Base-by-base conservation (phyloP, 1,140 invertebrate species). In the Bombus pascuorum region DNA sequence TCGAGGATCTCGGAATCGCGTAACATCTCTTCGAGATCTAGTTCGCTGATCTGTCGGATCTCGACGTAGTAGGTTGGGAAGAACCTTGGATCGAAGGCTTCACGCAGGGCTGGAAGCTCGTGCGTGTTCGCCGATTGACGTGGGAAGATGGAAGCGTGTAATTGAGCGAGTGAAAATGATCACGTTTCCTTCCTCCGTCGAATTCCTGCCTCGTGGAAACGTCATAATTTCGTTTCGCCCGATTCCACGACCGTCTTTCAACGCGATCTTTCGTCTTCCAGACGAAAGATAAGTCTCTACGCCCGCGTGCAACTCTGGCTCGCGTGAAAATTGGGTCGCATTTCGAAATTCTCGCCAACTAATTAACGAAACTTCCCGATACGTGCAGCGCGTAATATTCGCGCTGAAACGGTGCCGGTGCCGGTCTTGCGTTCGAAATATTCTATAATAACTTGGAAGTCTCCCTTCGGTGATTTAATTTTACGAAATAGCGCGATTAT, bases 141-240 rank as follows among this genome's bases (percentile, higher is more conserved):
- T 84, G 82, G 75, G 82, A 84, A 79, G 25, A 34, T 70, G 75
- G 75, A 79, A 84, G 57, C 37, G n/a, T 9, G 53, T 79, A 84
- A 84, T 84, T 78, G 37, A 71, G 82, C 37, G 66, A 78, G 82
- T 32, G 47, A 75, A 57, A 71, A 79, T 9, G 47, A 84, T 84
- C 65, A 53, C 18, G 62, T 84, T 84, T 79, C 65, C 82, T 77
- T 78, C n/a, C 82, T 78, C 47, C 37, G 62, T 32, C 42, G 32
- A 76, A 77, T 83, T 34, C n/a, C 62, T 22, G 32, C 0, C 39
- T 32, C 72, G 73, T 34, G 74, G n/a, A 53, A 71, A 79, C 66
- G 75, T 53, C 34, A 44, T 59, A 71, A 78, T 70, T 57, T 84
- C 34, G 66, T n/a, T 34, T 22, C 28, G 18, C n/a, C 9, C 3